Evolutionary conservation across 2,797 vertebrate species (phyloP).

Genomic region (Aphelocoma californica): DNA sequence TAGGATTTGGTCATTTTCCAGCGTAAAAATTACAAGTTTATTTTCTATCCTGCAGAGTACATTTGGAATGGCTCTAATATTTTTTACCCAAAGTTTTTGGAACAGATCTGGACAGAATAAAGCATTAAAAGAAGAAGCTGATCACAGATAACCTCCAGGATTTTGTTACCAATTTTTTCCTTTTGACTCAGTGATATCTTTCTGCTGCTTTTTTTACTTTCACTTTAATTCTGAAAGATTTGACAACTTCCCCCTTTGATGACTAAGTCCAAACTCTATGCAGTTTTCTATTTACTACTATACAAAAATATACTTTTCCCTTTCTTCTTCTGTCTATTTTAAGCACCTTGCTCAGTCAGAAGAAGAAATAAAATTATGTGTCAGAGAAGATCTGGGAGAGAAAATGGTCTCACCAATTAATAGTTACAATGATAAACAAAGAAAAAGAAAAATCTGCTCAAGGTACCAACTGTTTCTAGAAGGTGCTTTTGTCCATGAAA

Average conservation of each 20-base stretch:
- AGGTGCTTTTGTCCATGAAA: background rate
- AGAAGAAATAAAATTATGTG: background rate
- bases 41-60: background rate
- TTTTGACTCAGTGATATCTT: background rate
- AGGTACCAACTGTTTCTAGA: background rate
- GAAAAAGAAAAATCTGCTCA: background rate
- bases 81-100: background rate
- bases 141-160: background rate
- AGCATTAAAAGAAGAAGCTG: background rate
- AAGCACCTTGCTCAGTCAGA: background rate
- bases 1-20: background rate
- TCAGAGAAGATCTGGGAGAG: background rate
- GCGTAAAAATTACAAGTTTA: background rate
- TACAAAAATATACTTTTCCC: rapidly evolving
- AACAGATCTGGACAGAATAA: background rate
- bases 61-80: background rate
- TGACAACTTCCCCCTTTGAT: background rate
- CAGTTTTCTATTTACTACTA: background rate
- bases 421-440: background rate
- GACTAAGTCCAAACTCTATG: background rate
- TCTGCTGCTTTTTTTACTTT: background rate
- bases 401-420: background rate
- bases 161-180: background rate
- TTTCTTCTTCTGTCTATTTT: background rate
- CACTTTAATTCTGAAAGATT: background rate